Conservation (phyloP, 1,140 invertebrate species). For the Lordiphosa stackelbergi region DNA sequence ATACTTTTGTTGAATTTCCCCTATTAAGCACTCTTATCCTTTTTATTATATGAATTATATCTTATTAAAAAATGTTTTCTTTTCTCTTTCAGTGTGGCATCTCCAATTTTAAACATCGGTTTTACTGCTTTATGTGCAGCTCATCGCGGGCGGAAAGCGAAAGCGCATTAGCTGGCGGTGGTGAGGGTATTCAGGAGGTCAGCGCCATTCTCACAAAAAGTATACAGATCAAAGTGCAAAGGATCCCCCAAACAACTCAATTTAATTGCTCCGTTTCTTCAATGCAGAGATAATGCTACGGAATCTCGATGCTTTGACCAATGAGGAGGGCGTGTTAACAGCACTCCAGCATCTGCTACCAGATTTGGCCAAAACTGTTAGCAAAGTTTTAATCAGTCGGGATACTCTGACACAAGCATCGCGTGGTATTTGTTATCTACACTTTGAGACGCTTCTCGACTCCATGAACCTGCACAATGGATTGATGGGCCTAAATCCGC, state of each 20-base stretch:
- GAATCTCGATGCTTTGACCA: slow-evolving; percentile 90
- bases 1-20: no score
- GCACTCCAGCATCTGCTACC: slow-evolving; percentile 83
- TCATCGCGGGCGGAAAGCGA: slow-evolving; percentile 87
- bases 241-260: slow-evolving; percentile 18
- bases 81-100: slow-evolving; percentile 87
- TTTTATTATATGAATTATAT: no score
- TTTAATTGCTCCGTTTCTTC: slow-evolving; percentile 23
- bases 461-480: slow-evolving; percentile 88
- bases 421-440: slow-evolving; percentile 88
- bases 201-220: slow-evolving; percentile 93
- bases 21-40: no score
- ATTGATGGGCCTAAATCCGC: slow-evolving; percentile 80
- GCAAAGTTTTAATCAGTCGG: slow-evolving; percentile 87
- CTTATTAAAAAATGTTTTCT: neutral
- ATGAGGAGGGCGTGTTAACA: slow-evolving; percentile 89
- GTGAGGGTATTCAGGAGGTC: slow-evolving; percentile 91
- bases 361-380: slow-evolving; percentile 81
- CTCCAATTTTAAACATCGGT: slow-evolving; percentile 94
- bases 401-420: slow-evolving; percentile 90
- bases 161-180: slow-evolving; percentile 78
- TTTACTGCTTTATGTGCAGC: slow-evolving; percentile 93
- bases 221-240: slow-evolving; percentile 70
- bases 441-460: slow-evolving; percentile 90
- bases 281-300: slow-evolving; percentile 87